phyloP scores from a whole-genome alignment of 2,888 invertebrate species.

The Fragum fragum region DNA sequence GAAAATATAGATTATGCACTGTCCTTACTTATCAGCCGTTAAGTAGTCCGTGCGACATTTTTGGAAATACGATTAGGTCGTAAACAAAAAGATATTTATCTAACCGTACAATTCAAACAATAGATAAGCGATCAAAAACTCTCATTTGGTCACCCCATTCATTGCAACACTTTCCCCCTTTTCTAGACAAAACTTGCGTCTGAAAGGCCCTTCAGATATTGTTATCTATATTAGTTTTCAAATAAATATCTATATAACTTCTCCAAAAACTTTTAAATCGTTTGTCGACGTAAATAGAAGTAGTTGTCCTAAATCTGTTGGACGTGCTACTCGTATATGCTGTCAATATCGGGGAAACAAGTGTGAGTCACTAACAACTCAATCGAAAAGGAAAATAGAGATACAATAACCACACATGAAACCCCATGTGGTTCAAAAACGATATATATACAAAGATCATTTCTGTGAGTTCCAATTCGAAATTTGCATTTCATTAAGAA shows the following conservation, averaged over 20 bases:
- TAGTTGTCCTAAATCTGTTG: too few relatives aligned
- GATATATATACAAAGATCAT: background rate
- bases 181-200: too few relatives aligned
- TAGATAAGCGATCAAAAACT: conserved; percentile 9
- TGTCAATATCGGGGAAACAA: too few relatives aligned
- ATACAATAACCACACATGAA: background rate
- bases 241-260: too few relatives aligned
- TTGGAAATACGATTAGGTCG: conserved; percentile 3
- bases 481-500: background rate
- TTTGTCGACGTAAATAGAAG: too few relatives aligned
- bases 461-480: background rate
- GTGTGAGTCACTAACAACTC: too few relatives aligned
- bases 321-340: too few relatives aligned
- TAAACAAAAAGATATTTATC: conserved; percentile 16
- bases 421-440: background rate
- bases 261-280: too few relatives aligned
- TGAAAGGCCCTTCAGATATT: too few relatives aligned
- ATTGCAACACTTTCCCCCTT: too few relatives aligned
- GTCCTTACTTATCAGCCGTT: background rate
- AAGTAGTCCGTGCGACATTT: conserved; percentile 1
- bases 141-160: background rate
- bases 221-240: too few relatives aligned
- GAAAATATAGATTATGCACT: background rate
- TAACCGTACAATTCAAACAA: background rate
- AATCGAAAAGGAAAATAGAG: background rate